Conservation (phyloP, 2,888 invertebrate species). For the Nebria brevicollis region DNA sequence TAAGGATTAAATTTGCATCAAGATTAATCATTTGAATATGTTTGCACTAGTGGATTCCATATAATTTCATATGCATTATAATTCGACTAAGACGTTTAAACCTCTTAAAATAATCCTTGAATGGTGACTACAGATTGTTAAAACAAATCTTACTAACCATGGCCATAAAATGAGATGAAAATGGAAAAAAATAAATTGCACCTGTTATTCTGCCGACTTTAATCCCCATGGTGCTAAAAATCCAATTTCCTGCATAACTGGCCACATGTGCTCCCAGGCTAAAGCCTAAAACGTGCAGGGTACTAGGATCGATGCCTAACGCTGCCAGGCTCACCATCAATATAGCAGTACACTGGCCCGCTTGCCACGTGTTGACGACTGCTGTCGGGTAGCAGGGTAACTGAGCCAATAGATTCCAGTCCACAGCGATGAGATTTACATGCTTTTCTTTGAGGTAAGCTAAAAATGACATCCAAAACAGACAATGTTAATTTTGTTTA, state of each 20-base stretch:
- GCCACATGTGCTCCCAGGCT: slow-evolving; percentile 69
- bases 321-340: slow-evolving; percentile 61
- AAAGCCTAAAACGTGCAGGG: slow-evolving; percentile 68
- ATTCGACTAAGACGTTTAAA: too few species aligned
- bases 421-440: slow-evolving; percentile 65
- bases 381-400: slow-evolving; percentile 69
- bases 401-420: slow-evolving; percentile 66
- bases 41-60: not conserved
- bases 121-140: not conserved
- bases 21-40: too few species aligned
- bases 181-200: slow-evolving; percentile 43
- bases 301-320: slow-evolving; percentile 57
- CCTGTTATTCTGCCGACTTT: slow-evolving; percentile 61
- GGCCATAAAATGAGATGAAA: not conserved
- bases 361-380: slow-evolving; percentile 69
- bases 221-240: slow-evolving; percentile 55
- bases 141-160: not conserved
- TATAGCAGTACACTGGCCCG: slow-evolving; percentile 67
- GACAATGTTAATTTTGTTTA: not conserved
- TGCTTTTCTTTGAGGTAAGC: slow-evolving; percentile 59
- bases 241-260: slow-evolving; percentile 60
- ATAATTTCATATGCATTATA: not conserved
- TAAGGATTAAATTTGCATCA: not conserved
- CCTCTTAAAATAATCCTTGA: not conserved
- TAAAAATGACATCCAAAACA: slow-evolving; percentile 42